These are phyloP conservation scores for Urophycis tenuis DNA, from an alignment of 2,797 vertebrate species.

Conservation along the genomic window DNA sequence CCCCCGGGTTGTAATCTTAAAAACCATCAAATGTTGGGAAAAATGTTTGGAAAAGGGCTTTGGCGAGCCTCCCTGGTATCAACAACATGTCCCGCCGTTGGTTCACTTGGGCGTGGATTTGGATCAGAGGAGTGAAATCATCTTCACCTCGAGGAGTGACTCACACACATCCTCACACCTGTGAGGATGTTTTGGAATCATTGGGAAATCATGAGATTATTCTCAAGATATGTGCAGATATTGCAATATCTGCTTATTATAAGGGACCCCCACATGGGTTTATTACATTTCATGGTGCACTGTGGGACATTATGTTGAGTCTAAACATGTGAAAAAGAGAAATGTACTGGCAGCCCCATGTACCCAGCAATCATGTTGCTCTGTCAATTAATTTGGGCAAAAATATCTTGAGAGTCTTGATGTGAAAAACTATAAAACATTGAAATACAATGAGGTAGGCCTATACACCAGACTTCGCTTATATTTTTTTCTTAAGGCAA, in stretches of 20 bases:
- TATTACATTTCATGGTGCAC: background rate
- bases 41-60: slow-evolving; percentile 3
- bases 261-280: background rate
- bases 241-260: background rate
- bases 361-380: background rate
- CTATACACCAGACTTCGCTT: background rate
- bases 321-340: background rate
- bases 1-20: slow-evolving; percentile 37
- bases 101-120: background rate
- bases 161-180: too few relatives aligned
- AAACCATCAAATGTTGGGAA: slow-evolving; percentile 16
- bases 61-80: background rate
- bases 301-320: background rate
- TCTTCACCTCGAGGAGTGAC: background rate
- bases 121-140: background rate
- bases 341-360: background rate
- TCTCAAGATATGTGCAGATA: background rate
- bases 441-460: background rate
- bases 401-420: background rate
- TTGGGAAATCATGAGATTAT: background rate
- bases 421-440: background rate
- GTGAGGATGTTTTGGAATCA: background rate
- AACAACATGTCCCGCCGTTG: background rate
- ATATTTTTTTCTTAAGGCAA: background rate
- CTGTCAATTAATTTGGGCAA: background rate